These are phyloP conservation scores for Fregata magnificens DNA, from an alignment of 2,113 vertebrate species.

Conservation along the genomic window DNA sequence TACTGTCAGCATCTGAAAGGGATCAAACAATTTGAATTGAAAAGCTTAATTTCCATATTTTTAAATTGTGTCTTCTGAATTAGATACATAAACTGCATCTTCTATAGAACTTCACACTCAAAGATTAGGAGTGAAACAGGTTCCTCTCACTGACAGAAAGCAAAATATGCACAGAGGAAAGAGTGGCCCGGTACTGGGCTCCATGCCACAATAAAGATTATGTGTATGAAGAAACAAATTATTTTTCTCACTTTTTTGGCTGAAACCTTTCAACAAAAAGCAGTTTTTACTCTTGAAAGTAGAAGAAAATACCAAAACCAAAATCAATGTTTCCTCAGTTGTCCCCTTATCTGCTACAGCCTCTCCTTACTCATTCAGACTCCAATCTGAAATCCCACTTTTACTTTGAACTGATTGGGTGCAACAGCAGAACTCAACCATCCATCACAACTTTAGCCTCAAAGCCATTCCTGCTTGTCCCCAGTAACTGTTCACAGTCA, in stretches of 20 bases:
- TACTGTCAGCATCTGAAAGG: neutral
- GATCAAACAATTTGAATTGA: neutral
- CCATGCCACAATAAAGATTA: neutral
- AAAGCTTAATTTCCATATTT: neutral
- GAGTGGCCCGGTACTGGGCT: neutral
- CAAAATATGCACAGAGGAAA: neutral
- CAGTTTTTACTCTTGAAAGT: neutral
- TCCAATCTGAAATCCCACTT: neutral
- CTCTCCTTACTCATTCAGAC: neutral
- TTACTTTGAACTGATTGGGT: neutral
- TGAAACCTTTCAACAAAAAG: neutral
- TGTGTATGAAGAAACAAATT: neutral
- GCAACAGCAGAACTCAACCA: neutral
- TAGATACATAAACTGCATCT: neutral
- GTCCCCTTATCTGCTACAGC: neutral
- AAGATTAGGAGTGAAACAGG: neutral
- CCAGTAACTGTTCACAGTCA: neutral
- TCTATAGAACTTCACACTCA: neutral
- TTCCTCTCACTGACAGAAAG: neutral
- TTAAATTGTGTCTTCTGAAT: neutral
- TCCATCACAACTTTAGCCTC: neutral
- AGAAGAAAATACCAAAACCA: neutral
- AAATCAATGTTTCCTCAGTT: neutral
- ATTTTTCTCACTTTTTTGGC: neutral
- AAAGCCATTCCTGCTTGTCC: neutral